Base-by-base conservation (phyloP, 2,888 invertebrate species). In the Clistopyga incitator region DNA sequence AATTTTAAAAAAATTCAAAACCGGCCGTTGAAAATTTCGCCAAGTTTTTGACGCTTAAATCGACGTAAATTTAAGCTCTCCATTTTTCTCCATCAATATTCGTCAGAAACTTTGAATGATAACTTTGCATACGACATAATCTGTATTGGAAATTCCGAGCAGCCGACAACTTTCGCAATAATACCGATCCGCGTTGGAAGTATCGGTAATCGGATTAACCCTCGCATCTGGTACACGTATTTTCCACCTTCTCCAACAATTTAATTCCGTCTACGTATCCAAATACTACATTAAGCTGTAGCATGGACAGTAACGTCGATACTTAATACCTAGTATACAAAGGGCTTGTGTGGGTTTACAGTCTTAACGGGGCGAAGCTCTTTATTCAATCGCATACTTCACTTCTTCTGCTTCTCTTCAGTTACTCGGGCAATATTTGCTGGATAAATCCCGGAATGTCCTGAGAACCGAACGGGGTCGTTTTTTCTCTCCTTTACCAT, bases 291-390 rank as follows among this genome's bases (percentile, higher is more conserved):
- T 34, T n/a, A n/a, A 61, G 29, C 34, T n/a, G 25, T 15, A 8
- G 29, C 10, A 61, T 34, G n/a, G 59, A 34, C 59, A 61, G 59
- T 61, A 61, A 61, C 59, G 59, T 61, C 59, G 59, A 61, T 61
- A 61, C 18, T 61, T 61, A 34, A 61, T 61, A n/a, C 34, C 34
- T 34, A 34, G 29, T 34, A 61, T 8, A 61, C 34, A 34, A 61
- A 61, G 59, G 15, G 34, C 29, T 34, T n/a, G n/a, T 15, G 59
- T n/a, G 34, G 59, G 34, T n/a, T 34, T n/a, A 61, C n/a, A 34
- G 59, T 34, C 59, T 29, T 29, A n/a, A 61, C n/a, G n/a, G 18
- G 59, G 29, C n/a, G 6, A 29, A 61, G 29, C n/a, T n/a, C 18
- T 11, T 61, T 34, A 61, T 61, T 61, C 59, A 18, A n/a, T 8